Evolutionary conservation across 2,888 invertebrate genomes (phyloP), one percentile per base, ranked within the genome.

Genomic region (Cephonodes hylas): DNA sequence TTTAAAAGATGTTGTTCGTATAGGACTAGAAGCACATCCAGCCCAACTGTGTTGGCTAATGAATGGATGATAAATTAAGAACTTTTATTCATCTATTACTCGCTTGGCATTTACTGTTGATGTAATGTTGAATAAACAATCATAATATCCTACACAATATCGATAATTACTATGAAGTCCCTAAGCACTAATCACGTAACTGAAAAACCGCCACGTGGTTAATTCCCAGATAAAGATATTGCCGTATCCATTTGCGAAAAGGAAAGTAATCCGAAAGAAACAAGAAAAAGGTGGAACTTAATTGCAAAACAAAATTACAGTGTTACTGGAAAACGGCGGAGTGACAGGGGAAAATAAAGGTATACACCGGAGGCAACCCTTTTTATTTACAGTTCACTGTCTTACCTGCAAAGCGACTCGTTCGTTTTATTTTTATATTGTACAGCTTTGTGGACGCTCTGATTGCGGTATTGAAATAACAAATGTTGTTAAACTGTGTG

Each of bases 271-370:
- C 66, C 65, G 62, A 72, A 58, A 63, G 66, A 65, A 72, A 80
- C 77, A 80, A 77, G 79, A 75, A 81, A 82, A 80, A 81, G 79
- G 79, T 76, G 72, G 75, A 65, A 71, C 76, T 75, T 75, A 76
- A 76, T 75, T 77, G 77, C 76, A 68, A 77, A 77, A 79, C 79
- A 74, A 81, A 80, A 81, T 83, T 76, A 77, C 79, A 70, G 70
- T 71, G 73, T 76, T 73, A 72, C 72, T 73, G 67, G 75, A 69
- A 73, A 73, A 74, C 65, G 66, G 62, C 53, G 65, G 61, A 64
- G 66, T 44, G 67, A 64, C 64, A 59, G 65, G 66, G 63, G 67
- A 71, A 72, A 75, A 76, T 71, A 73, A 75, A 74, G 61, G 64
- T 69, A 53, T 63, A 67, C 67, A 65, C 66, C 69, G 66, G 67